Conservation (phyloP, 2,888 invertebrate genomes). For the Podabrus alpinus region DNA sequence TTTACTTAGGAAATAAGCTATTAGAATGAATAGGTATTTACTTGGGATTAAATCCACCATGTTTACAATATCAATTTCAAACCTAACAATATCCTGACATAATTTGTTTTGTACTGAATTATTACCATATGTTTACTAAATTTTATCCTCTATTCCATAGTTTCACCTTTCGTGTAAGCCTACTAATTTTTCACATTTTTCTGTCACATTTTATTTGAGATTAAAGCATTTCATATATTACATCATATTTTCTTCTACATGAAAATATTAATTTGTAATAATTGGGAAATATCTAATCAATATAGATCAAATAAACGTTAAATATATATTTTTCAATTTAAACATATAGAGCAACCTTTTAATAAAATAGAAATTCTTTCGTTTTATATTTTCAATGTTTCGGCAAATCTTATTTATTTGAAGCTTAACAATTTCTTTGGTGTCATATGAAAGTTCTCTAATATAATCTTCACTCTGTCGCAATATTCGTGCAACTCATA, state of each 20-base stretch:
- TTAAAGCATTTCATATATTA: too few species aligned
- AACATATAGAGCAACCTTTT: neutral
- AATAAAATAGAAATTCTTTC: neutral
- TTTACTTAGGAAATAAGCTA: constrained; percentile 19
- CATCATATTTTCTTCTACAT: too few species aligned
- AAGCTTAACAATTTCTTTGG: constrained; percentile 20
- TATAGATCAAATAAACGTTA: neutral
- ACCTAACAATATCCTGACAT: constrained; percentile 10
- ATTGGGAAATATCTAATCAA: neutral
- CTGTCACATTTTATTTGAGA: too few species aligned
- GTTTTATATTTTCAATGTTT: constrained; percentile 2
- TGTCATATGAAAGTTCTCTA: constrained; percentile 17
- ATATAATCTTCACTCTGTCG: constrained; percentile 22
- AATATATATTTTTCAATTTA: neutral
- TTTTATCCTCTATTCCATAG: too few species aligned
- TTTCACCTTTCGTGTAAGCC: neutral
- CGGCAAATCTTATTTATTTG: neutral
- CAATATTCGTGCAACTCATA: constrained; percentile 23
- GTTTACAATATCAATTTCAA: constrained; percentile 18
- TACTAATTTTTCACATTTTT: too few species aligned
- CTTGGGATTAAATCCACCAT: constrained; percentile 13
- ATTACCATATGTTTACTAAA: neutral
- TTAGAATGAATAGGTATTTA: constrained; percentile 18
- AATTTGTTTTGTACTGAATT: constrained; percentile 11
- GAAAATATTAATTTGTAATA: neutral